Conservation (phyloP, 2,113 vertebrate species). For the Zosterops borbonicus region DNA sequence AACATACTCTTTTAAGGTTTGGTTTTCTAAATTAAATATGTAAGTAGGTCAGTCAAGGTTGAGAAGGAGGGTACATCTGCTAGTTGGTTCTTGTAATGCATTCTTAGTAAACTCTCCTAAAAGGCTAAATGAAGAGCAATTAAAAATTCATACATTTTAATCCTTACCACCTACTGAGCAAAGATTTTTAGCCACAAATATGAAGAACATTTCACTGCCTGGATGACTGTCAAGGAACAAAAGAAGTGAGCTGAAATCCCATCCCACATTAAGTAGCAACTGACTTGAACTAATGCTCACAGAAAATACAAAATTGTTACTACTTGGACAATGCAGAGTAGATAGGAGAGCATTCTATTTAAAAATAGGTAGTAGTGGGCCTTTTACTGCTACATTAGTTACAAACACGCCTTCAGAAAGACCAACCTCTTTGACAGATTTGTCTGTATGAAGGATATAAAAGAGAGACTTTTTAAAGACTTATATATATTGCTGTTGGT, state of each 20-base stretch:
- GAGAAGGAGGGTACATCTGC: slow-evolving; percentile 24
- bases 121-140: slow-evolving; percentile 40
- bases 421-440: not conserved
- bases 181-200: slow-evolving; percentile 48
- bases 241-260: not conserved
- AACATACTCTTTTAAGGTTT: slow-evolving; percentile 3
- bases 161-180: slow-evolving; percentile 24
- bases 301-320: not conserved
- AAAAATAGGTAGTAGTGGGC: not conserved
- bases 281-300: not conserved
- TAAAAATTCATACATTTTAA: slow-evolving; percentile 71
- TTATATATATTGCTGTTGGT: not conserved
- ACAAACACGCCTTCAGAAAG: not conserved
- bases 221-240: not conserved
- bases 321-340: not conserved
- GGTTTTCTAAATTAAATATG: slow-evolving; percentile 55
- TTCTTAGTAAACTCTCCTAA: slow-evolving; percentile 36
- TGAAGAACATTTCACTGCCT: slow-evolving; percentile 33
- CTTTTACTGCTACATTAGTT: not conserved
- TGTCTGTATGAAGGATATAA: not conserved
- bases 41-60: slow-evolving; percentile 42
- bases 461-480: not conserved
- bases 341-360: not conserved
- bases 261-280: not conserved
- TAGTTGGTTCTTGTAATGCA: slow-evolving; percentile 47